Evolutionary conservation across 1,140 invertebrate genomes (phyloP).

Genomic region (Orussus abietinus): DNA sequence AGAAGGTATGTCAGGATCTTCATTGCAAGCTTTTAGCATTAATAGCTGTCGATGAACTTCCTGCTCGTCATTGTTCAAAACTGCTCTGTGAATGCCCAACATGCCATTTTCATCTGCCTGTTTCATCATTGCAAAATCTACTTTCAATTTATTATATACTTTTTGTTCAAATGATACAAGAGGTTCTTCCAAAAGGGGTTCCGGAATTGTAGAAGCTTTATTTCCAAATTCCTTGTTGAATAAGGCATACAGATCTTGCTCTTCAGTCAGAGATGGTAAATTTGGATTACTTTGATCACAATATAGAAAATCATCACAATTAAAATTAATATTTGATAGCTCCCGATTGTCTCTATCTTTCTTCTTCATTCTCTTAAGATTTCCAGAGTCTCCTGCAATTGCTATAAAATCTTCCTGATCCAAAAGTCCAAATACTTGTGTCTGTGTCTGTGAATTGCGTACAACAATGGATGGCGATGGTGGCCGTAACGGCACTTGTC

Average conservation of each 20-base stretch:
- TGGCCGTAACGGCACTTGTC: slow-evolving; percentile 16
- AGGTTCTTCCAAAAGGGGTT: no score
- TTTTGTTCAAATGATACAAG: no score
- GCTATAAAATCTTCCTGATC: slow-evolving; percentile 21
- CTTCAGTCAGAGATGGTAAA: no score
- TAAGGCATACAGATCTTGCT: no score
- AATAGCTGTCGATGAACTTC: slow-evolving; percentile 28
- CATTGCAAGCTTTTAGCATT: slow-evolving; percentile 23
- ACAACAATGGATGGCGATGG: slow-evolving; percentile 14
- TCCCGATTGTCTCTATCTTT: no score
- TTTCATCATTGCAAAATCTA: slow-evolving; percentile 22
- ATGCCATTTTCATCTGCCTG: slow-evolving; percentile 27
- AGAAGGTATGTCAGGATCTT: slow-evolving; percentile 25
- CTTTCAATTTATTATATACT: slow-evolving; percentile 18
- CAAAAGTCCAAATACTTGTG: slow-evolving; percentile 25
- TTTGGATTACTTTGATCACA: no score
- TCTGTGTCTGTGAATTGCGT: slow-evolving; percentile 23
- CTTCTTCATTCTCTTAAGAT: slow-evolving; percentile 18
- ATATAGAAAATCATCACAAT: no score
- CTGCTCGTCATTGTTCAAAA: slow-evolving; percentile 18
- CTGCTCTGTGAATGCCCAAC: slow-evolving; percentile 35
- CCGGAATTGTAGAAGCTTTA: no score
- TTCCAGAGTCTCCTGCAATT: slow-evolving; percentile 11
- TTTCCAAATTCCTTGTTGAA: no score
- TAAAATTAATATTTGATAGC: no score